Evolutionary conservation across 2,113 vertebrate genomes (phyloP), one percentile per base, ranked within the genome.

Genomic region (Seriola dumerili): DNA sequence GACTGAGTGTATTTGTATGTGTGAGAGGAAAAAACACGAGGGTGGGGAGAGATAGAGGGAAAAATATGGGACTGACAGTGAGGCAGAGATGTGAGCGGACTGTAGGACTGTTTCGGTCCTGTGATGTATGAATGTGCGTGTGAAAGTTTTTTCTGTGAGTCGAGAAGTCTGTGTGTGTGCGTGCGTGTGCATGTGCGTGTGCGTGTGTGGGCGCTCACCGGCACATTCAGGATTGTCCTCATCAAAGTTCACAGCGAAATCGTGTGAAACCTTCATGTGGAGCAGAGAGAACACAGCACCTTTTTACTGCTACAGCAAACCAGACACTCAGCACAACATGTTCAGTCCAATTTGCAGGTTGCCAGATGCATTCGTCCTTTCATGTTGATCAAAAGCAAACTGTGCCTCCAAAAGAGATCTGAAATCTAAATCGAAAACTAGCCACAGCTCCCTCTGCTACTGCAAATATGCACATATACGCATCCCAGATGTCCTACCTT

Each of bases 241-340:
- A 76, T 99, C 99, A 93, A 99, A 99, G 96, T 99, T 99, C 93
- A 99, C 98, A 55, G 98, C 98, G 80, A 99, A 99, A 95, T 99
- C 98, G 68, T 99, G 98, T 46, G 98, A 99, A 72, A 99, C 98
- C 98, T 99, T 91, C 52, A 94, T 17, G 46, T 4, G 40, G 58
- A 61, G 32, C 44, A 80, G 46, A 90, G 62, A 88, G 54, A 87
- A 88, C 38, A 90, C 61, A 81, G 8, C 52, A 40, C 8, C 8
- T 68, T 75, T 13, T 85, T 75, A 79, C 57, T 11, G 48, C 48
- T 48, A 13, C 4, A 14, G 66, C 34, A 81, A 65, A 70, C n/a
- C 42, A 50, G 38, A 38, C 73, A 19, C 66, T 88, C 73, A 62
- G 65, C 68, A 76, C 40, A 74, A 80, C 74, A 61, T 19, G 80